These are phyloP conservation scores for Berghia stephanieae DNA, from an alignment of 1,140 invertebrate species.

Conservation along the genomic window DNA sequence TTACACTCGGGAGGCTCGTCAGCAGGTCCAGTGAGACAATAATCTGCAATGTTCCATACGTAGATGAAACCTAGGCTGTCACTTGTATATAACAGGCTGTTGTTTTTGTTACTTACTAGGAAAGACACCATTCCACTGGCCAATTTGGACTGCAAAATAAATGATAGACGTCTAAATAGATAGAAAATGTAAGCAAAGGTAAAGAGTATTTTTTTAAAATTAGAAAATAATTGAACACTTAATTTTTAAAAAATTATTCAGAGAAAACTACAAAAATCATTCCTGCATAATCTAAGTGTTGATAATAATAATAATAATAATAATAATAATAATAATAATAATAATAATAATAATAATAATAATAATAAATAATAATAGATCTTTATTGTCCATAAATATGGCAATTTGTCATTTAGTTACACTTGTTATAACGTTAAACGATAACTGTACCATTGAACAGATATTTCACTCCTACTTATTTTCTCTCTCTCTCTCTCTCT, in stretches of 20 bases:
- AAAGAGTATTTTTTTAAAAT: not conserved
- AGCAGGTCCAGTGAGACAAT: slow-evolving; percentile 50
- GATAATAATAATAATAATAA: no score
- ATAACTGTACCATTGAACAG: no score
- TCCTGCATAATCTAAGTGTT: no score
- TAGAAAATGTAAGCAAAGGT: not conserved
- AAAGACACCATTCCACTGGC: slow-evolving; percentile 54
- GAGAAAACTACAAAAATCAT: no score
- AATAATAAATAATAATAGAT: no score
- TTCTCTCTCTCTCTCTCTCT: not conserved
- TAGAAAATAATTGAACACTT: not conserved
- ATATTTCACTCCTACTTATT: no score
- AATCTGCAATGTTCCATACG: slow-evolving; percentile 62
- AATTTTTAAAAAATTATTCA: no score
- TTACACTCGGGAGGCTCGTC: slow-evolving; percentile 57
- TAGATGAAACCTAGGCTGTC: slow-evolving; percentile 66
- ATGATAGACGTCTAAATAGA: not conserved
- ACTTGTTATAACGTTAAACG: no score
- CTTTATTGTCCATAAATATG: no score
- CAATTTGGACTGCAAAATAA: slow-evolving; percentile 51
- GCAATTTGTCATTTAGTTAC: no score
- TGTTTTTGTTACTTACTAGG: slow-evolving; percentile 53
- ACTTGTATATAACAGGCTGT: slow-evolving; percentile 55
- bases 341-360: no score
- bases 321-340: no score